phyloP scores from a whole-genome alignment of 2,113 vertebrate species.

The Coreoperca whiteheadi region DNA sequence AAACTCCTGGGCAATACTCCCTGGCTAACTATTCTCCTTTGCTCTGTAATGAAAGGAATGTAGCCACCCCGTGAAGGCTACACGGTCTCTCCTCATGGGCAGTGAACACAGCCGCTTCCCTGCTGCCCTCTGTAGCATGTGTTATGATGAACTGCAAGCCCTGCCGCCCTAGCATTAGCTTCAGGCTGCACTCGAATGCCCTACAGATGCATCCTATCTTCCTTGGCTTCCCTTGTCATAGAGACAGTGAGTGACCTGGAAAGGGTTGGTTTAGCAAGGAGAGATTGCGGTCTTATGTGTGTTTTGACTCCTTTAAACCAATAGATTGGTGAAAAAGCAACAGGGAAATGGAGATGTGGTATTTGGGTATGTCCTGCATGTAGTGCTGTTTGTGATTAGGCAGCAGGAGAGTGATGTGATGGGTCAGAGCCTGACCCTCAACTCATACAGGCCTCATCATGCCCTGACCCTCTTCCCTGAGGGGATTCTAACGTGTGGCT shows the following conservation, averaged over 20 bases:
- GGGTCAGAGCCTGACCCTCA: conserved; percentile 53
- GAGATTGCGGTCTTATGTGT: background rate
- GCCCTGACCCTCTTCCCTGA: conserved; percentile 59
- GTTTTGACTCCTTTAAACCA: conserved; percentile 28
- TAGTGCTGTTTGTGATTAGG: conserved; percentile 37
- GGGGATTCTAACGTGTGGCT: conserved; percentile 71
- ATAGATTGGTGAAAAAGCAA: background rate
- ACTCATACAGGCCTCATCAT: conserved; percentile 55
- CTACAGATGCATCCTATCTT: conserved; percentile 56
- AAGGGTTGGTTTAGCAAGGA: conserved; percentile 17
- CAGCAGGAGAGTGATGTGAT: conserved; percentile 15
- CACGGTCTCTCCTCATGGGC: conserved; percentile 47
- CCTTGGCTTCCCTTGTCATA: conserved; percentile 40
- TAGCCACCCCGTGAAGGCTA: conserved; percentile 47
- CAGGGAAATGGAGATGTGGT: conserved; percentile 17
- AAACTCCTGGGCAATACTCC: conserved; percentile 6
- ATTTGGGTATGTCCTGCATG: conserved; percentile 23
- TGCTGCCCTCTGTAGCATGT: conserved; percentile 60
- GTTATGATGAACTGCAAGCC: conserved; percentile 69
- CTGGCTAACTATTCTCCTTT: conserved; percentile 38
- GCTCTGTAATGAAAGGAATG: conserved; percentile 65
- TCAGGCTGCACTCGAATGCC: conserved; percentile 52
- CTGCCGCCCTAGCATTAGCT: conserved; percentile 54
- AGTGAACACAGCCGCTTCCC: conserved; percentile 61
- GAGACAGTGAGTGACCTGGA: conserved; percentile 50